Conservation (phyloP, 2,797 vertebrate genomes). For the Paramormyrops hopkinsi region DNA sequence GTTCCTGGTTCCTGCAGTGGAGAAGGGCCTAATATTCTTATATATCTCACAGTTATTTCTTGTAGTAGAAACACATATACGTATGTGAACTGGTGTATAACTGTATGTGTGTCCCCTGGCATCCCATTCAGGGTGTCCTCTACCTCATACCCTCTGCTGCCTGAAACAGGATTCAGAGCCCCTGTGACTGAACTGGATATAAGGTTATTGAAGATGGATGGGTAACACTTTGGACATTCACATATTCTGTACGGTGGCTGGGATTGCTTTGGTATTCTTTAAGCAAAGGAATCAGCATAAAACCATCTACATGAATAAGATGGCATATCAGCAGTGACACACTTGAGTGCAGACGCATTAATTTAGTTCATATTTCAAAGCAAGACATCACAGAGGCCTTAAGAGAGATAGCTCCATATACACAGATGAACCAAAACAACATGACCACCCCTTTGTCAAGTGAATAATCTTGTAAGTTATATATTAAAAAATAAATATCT, state of each 20-base stretch:
- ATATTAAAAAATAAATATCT: not conserved
- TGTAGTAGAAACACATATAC: not conserved
- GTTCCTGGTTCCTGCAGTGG: too few relatives aligned
- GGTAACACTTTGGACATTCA: not conserved
- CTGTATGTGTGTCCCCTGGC: too few relatives aligned
- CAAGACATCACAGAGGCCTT: not conserved
- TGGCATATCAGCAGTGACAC: not conserved
- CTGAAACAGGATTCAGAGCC: not conserved
- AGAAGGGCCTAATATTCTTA: too few relatives aligned
- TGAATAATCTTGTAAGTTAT: not conserved
- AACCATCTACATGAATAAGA: not conserved
- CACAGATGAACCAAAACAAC: not conserved
- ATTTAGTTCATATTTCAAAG: not conserved
- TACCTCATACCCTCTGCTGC: not conserved
- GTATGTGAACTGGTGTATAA: too few relatives aligned
- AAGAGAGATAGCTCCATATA: not conserved
- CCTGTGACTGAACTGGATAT: not conserved
- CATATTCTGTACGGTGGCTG: not conserved
- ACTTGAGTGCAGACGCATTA: not conserved
- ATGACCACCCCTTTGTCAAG: not conserved
- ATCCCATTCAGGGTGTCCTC: too few relatives aligned
- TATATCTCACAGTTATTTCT: not conserved
- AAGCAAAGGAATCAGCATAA: not conserved
- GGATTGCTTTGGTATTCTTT: not conserved
- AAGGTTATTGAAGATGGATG: not conserved